phyloP scores from a whole-genome alignment of 2,797 vertebrate genomes.

The Poeciliopsis gracilis region DNA sequence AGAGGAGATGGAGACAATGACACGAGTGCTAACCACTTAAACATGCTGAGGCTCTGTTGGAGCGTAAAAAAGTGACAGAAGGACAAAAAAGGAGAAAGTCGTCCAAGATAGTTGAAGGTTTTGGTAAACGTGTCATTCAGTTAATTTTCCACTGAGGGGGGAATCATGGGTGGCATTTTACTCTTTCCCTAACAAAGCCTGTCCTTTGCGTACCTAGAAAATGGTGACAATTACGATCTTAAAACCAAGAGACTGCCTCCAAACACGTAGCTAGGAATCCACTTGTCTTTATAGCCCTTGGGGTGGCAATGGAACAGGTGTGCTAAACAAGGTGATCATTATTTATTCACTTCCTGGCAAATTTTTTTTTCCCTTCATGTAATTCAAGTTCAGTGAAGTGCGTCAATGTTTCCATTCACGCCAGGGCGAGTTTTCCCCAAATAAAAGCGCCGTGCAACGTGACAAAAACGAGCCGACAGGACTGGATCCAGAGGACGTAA shows the following conservation, averaged over 20 bases:
- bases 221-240: background rate
- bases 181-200: background rate
- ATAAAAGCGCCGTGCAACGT: background rate
- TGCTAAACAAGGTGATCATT: background rate
- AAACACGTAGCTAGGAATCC: background rate
- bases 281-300: background rate
- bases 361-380: background rate
- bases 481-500: background rate
- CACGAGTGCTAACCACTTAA: conserved; percentile 26
- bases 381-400: background rate
- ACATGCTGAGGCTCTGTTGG: conserved; percentile 28
- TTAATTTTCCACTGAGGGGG: conserved; percentile 23
- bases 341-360: background rate
- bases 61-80: conserved; percentile 16
- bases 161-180: conserved; percentile 1
- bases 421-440: background rate
- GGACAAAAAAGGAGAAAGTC: conserved; percentile 12
- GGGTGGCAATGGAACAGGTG: background rate
- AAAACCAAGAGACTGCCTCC: background rate
- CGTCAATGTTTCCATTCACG: background rate
- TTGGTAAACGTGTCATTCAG: conserved; percentile 24
- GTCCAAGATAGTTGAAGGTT: conserved; percentile 17
- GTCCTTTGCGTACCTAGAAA: background rate
- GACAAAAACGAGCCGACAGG: background rate
- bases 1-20: conserved; percentile 9